A percentile compares a stretch with the other conserved stretches of the same genome.
phyloP scores from a whole-genome alignment of 1,140 invertebrate genomes.

The Drosophila virilis region DNA sequence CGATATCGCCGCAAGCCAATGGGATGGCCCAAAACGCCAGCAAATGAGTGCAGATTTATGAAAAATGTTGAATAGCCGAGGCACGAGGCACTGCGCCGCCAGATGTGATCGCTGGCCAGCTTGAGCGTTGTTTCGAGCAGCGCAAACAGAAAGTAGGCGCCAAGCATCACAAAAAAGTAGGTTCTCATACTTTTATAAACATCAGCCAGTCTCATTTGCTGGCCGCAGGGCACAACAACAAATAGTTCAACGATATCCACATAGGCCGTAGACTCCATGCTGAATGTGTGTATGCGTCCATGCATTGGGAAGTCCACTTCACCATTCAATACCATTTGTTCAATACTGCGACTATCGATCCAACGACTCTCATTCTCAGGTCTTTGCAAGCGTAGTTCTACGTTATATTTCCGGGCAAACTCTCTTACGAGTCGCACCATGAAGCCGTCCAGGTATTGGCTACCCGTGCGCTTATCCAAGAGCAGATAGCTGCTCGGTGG shows the following conservation, averaged over 20 bases:
- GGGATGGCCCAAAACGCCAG: constrained; percentile 39
- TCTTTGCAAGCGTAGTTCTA: neutral
- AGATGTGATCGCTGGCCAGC: neutral
- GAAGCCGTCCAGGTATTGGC: neutral
- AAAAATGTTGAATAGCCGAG: constrained; percentile 11
- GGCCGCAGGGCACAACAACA: constrained; percentile 43
- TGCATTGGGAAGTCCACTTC: constrained; percentile 12
- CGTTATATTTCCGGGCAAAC: constrained; percentile 6
- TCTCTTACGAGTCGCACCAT: neutral
- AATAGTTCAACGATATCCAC: neutral
- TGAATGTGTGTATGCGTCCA: neutral
- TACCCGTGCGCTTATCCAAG: neutral
- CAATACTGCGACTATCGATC: neutral
- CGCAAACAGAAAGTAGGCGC: constrained; percentile 28
- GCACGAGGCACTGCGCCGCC: neutral
- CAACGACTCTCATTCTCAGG: neutral
- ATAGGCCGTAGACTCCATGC: neutral
- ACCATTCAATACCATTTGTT: neutral
- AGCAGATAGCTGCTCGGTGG: constrained; percentile 4
- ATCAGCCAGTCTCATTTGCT: constrained; percentile 16
- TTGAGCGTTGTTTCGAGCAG: constrained; percentile 18
- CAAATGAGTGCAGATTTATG: constrained; percentile 38
- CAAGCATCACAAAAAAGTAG: constrained; percentile 13
- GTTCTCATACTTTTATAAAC: constrained; percentile 4
- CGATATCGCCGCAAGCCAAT: neutral